Percentiles rank a stretch among this genome's conserved stretches.
Evolutionary conservation across 2,113 vertebrate genomes (phyloP).

Genomic region (Clinocottus analis): DNA sequence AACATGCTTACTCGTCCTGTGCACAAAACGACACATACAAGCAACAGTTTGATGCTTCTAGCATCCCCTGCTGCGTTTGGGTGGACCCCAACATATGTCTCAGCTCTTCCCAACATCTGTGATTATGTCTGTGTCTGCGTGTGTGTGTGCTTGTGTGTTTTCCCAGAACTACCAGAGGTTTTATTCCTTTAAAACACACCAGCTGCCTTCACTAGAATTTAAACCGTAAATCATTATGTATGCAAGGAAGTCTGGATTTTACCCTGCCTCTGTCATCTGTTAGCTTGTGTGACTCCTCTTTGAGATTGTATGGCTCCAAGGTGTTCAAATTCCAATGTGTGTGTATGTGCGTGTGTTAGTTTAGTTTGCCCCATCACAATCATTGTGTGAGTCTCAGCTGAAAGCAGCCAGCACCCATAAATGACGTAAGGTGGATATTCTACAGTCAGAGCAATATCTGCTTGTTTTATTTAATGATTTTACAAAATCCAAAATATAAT

Average conservation of each 20-base stretch:
- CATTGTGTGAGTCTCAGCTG: not conserved
- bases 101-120: conserved; percentile 58
- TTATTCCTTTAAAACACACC: conserved; percentile 61
- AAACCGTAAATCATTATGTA: conserved; percentile 44
- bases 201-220: conserved; percentile 51
- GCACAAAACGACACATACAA: conserved; percentile 20
- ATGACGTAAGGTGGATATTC: not conserved
- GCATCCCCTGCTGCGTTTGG: conserved; percentile 34
- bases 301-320: conserved; percentile 12
- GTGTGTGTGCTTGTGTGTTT: conserved; percentile 30
- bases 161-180: conserved; percentile 61
- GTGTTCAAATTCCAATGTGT: conserved; percentile 10
- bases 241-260: conserved; percentile 22
- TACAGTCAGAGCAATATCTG: not conserved
- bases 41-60: conserved; percentile 34
- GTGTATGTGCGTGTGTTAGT: not conserved
- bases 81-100: conserved; percentile 40
- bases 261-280: conserved; percentile 29
- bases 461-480: not conserved
- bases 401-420: conserved; percentile 26
- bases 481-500: no score
- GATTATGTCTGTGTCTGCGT: conserved; percentile 12
- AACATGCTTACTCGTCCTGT: not conserved
- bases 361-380: conserved; percentile 3
- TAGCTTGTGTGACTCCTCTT: conserved; percentile 17